Evolutionary conservation across 2,888 invertebrate genomes (phyloP).

Genomic region (Cyrtodaria siliqua): DNA sequence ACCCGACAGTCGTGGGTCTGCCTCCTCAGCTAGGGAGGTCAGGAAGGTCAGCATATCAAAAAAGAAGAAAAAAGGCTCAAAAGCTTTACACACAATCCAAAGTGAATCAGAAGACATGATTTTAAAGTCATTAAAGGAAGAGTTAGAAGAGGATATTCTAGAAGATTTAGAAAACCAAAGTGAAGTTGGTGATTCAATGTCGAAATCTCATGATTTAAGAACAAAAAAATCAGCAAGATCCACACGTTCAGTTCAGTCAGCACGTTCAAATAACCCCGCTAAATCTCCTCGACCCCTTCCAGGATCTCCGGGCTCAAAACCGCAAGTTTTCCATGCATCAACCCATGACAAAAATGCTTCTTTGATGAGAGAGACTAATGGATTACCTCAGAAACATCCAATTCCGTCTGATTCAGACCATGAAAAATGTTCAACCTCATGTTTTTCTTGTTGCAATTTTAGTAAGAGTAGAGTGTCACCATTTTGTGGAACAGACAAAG

Average conservation of each 20-base stretch:
- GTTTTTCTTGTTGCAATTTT: slow-evolving; percentile 47
- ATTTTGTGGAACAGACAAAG: slow-evolving; percentile 64
- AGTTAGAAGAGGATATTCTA: slow-evolving; percentile 73
- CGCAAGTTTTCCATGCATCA: slow-evolving; percentile 43
- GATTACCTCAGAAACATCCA: slow-evolving; percentile 47
- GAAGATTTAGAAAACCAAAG: slow-evolving; percentile 73
- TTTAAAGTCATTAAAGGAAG: slow-evolving; percentile 77
- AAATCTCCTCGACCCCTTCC: slow-evolving; percentile 48
- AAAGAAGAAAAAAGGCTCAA: slow-evolving; percentile 76
- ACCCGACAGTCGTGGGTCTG: slow-evolving; percentile 75
- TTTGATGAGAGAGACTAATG: slow-evolving; percentile 14
- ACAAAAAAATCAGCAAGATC: slow-evolving; percentile 29
- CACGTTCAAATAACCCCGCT: slow-evolving; percentile 38
- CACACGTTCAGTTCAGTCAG: slow-evolving; percentile 49
- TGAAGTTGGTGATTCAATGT: slow-evolving; percentile 54
- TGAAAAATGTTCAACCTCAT: slow-evolving; percentile 51
- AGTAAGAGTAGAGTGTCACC: slow-evolving; percentile 65
- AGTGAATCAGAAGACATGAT: slow-evolving; percentile 73
- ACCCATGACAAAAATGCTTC: slow-evolving; percentile 41
- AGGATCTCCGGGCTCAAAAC: slow-evolving; percentile 44
- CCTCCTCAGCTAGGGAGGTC: slow-evolving; percentile 56
- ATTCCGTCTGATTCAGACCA: slow-evolving; percentile 15
- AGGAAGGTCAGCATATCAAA: slow-evolving; percentile 51
- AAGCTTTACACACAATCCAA: slow-evolving; percentile 52
- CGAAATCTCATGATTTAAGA: slow-evolving; percentile 21